Conservation (phyloP, 2,797 vertebrate species). For the Triplophysa bombifrons region DNA sequence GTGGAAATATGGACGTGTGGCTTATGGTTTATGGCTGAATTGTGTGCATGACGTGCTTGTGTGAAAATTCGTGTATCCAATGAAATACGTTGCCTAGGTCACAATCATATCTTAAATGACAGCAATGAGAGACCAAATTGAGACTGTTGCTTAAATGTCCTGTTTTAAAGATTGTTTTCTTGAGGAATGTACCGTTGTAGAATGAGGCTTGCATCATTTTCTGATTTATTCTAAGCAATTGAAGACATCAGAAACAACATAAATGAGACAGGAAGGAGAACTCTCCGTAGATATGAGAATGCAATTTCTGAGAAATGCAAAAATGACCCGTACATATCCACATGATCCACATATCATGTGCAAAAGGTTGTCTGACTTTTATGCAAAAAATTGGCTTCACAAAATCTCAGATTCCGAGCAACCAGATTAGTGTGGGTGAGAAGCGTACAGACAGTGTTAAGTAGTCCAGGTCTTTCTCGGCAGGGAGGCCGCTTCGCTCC, state of each 20-base stretch:
- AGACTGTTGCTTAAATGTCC: neutral
- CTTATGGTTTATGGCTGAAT: neutral
- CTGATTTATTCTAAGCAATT: no score
- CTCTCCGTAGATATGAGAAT: neutral
- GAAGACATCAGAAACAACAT: neutral
- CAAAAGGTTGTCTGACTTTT: constrained; percentile 35
- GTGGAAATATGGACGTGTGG: neutral
- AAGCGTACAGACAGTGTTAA: constrained; percentile 43
- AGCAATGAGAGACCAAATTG: neutral
- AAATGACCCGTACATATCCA: neutral
- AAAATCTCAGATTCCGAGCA: constrained; percentile 21
- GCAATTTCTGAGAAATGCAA: neutral
- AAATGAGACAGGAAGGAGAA: no score
- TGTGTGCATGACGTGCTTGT: neutral
- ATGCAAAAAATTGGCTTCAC: neutral
- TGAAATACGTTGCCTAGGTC: neutral
- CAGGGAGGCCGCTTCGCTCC: constrained; percentile 25
- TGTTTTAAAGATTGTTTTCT: neutral
- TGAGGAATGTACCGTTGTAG: no score
- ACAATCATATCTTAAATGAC: neutral
- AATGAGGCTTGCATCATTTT: no score
- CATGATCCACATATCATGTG: constrained; percentile 23
- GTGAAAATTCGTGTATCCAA: neutral
- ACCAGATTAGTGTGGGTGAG: constrained; percentile 33
- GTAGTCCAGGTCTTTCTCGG: constrained; percentile 41